These are phyloP conservation scores for Graptemys geographica DNA, from an alignment of 2,797 vertebrate genomes.

Conservation along the genomic window DNA sequence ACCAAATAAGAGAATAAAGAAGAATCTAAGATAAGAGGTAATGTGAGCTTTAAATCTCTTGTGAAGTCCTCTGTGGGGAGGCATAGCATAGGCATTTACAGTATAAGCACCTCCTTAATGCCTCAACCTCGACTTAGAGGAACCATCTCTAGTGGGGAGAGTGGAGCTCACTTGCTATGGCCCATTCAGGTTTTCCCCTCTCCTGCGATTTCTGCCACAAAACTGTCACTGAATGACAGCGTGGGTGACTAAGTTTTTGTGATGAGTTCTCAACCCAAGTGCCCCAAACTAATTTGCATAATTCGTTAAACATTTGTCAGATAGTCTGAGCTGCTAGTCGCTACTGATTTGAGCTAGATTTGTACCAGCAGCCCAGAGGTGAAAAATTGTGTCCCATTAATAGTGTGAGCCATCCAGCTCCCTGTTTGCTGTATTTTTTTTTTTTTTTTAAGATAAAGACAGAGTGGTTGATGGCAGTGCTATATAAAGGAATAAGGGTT, in stretches of 20 bases:
- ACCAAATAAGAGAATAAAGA: neutral
- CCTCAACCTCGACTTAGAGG: neutral
- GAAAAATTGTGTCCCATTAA: fast-evolving
- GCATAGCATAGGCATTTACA: neutral
- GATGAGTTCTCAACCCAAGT: neutral
- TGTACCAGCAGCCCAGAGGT: neutral
- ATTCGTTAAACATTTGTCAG: neutral
- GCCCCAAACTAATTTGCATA: fast-evolving
- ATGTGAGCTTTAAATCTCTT: neutral
- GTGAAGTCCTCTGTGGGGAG: neutral
- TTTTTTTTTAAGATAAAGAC: fast-evolving
- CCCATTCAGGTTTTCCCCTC: neutral
- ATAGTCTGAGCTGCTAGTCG: neutral
- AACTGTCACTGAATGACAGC: neutral
- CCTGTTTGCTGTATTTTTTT: neutral
- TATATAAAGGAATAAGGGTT: fast-evolving
- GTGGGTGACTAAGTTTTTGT: neutral
- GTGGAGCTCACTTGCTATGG: neutral
- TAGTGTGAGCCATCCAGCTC: fast-evolving
- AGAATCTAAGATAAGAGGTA: neutral
- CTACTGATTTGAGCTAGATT: neutral
- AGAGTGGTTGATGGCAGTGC: fast-evolving
- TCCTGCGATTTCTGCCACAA: fast-evolving
- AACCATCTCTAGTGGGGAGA: neutral
- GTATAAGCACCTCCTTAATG: fast-evolving